These are phyloP conservation scores for Ridgeia piscesae DNA, from an alignment of 1,140 invertebrate genomes.

Conservation along the genomic window DNA sequence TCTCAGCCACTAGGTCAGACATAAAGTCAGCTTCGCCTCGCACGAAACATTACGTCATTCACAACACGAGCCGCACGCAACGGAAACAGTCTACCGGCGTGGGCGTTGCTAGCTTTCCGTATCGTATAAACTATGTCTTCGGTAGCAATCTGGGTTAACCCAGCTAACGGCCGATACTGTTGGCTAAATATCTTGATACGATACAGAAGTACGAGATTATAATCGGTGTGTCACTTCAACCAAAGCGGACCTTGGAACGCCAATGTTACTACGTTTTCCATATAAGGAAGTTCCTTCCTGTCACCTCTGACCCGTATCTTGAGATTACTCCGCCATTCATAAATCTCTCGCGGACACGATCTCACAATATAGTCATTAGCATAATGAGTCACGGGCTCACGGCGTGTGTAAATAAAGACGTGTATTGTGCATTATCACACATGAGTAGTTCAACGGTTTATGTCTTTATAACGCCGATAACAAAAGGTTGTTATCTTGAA, in stretches of 20 bases:
- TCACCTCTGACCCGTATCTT: neutral
- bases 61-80: neutral
- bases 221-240: neutral
- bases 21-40: neutral
- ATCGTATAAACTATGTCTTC: neutral
- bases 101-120: neutral
- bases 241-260: neutral
- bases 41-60: neutral
- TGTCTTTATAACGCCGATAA: neutral
- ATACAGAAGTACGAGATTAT: neutral
- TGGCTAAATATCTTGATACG: neutral
- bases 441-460: neutral
- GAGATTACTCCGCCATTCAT: neutral
- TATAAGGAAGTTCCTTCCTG: neutral
- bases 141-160: neutral
- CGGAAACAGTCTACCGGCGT: neutral
- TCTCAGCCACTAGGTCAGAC: neutral
- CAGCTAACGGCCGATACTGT: neutral
- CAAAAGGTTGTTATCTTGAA: neutral
- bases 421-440: neutral
- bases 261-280: neutral
- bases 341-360: neutral
- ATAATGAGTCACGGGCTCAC: neutral
- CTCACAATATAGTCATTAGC: neutral
- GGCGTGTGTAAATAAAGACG: neutral